Percentiles rank a stretch among this genome's conserved stretches.
phyloP scores from a whole-genome alignment of 2,888 invertebrate species.

The Synanthedon myopaeformis region DNA sequence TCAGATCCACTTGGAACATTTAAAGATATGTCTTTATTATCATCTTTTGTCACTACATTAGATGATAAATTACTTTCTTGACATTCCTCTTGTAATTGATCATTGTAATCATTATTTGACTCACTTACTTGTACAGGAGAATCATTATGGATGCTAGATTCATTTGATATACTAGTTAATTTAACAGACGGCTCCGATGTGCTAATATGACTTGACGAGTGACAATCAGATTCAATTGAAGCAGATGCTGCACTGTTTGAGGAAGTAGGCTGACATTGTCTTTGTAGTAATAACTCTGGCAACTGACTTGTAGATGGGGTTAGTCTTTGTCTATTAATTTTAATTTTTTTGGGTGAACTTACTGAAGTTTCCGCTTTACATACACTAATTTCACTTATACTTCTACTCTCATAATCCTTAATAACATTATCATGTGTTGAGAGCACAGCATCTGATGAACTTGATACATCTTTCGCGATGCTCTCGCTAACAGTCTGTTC shows the following conservation, averaged over 20 bases:
- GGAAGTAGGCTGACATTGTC: constrained; percentile 53
- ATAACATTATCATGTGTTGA: constrained; percentile 43
- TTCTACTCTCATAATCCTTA: constrained; percentile 55
- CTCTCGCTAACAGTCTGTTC: constrained; percentile 37
- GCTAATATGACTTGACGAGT: constrained; percentile 18
- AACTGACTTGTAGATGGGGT: constrained; percentile 23
- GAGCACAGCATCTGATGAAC: constrained; percentile 58
- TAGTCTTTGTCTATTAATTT: constrained; percentile 56
- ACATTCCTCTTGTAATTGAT: background rate
- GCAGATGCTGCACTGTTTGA: constrained; percentile 18
- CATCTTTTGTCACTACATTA: constrained; percentile 1
- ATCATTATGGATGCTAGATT: background rate
- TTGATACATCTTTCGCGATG: constrained; percentile 56
- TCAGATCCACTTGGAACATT: background rate
- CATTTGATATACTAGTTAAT: constrained; percentile 4
- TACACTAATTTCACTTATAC: constrained; percentile 59
- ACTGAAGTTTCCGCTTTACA: constrained; percentile 63
- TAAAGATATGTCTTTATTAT: constrained; percentile 2
- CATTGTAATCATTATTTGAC: background rate
- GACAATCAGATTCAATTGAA: constrained; percentile 15
- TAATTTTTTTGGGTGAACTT: constrained; percentile 58
- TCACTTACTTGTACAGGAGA: background rate
- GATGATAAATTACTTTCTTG: constrained; percentile 1
- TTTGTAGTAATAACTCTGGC: constrained; percentile 17
- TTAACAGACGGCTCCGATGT: constrained; percentile 15